Evolutionary conservation across 2,888 invertebrate species (phyloP), one percentile per base, ranked within the genome.

Genomic region (Aphelenchoides bicaudatus): DNA sequence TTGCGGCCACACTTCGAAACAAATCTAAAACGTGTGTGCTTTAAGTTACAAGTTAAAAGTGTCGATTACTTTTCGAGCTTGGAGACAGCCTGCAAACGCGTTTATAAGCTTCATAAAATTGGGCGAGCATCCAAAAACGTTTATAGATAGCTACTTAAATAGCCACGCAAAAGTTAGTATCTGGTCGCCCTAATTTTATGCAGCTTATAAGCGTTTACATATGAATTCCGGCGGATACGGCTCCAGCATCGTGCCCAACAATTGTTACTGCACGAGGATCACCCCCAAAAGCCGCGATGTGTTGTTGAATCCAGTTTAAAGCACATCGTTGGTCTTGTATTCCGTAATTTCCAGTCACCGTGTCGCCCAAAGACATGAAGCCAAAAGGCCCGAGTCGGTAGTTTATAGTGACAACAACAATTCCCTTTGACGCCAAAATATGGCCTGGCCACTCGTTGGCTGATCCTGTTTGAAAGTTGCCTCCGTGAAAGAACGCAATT

Each of bases 251-350:
- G 80, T 90, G 88, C 0, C 91, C 91, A 72, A 88, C 83, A 0
- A 90, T 78, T 0, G 90, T 90, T n/a, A 90, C 85, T 63, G 86
- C 84, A 39, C 85, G 84, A 0, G 87, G 85, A 80, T 90, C 87
- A 3, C 91, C 91, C 25, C 89, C 88, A 78, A 91, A 90, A 46
- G 85, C 83, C 39, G 83, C 83, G 52, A 90, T 88, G 79, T 90
- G 88, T 70, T 87, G 86, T 61, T 86, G 84, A 10, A 84, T 79
- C 77, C 82, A 84, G 60, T 80, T 74, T 49, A 84, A 67, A 0
- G 81, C 82, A 23, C 80, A 61, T 2, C 81, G 67, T 59, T 83
- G 83, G 67, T 84, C 84, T 68, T 79, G 80, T 39, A 84, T 71
- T 2, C 84, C 84, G 72, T 80, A 83, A 68, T 84, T 84, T 6